Evolutionary conservation across 1,140 invertebrate genomes (phyloP).

Genomic region (Drosophila seguyi): DNA sequence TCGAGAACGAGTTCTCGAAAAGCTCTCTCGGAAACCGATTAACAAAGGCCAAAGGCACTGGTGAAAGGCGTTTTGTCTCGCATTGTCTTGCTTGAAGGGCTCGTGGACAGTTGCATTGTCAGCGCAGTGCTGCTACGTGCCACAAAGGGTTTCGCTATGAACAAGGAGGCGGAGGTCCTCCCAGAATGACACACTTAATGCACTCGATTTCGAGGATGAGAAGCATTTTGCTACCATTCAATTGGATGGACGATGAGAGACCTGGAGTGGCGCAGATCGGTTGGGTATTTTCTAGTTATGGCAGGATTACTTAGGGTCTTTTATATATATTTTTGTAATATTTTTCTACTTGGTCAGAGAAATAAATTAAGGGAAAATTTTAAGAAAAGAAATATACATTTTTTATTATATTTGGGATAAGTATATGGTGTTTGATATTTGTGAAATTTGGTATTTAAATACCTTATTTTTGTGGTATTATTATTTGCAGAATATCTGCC

Average conservation of each 20-base stretch:
- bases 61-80: slow-evolving; percentile 33
- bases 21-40: slow-evolving; percentile 40
- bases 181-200: slow-evolving; percentile 58
- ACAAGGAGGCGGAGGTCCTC: slow-evolving; percentile 15
- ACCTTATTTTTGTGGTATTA: no score
- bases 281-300: neutral
- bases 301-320: neutral
- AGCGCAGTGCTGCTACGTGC: slow-evolving; percentile 32
- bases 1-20: slow-evolving; percentile 35
- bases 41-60: slow-evolving; percentile 61
- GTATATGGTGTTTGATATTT: no score
- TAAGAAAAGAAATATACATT: no score
- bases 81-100: slow-evolving; percentile 55
- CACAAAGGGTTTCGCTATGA: slow-evolving; percentile 49
- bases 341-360: fast-evolving
- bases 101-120: slow-evolving; percentile 67
- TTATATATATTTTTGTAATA: neutral
- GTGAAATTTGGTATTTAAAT: no score
- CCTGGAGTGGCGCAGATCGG: slow-evolving; percentile 10
- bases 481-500: no score
- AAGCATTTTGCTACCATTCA: slow-evolving; percentile 13
- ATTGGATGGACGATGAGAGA: slow-evolving; percentile 15
- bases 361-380: neutral
- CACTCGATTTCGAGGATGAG: slow-evolving; percentile 17
- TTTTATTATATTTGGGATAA: no score